Evolutionary conservation across 1,140 invertebrate genomes (phyloP).

Genomic region (Homarus americanus): DNA sequence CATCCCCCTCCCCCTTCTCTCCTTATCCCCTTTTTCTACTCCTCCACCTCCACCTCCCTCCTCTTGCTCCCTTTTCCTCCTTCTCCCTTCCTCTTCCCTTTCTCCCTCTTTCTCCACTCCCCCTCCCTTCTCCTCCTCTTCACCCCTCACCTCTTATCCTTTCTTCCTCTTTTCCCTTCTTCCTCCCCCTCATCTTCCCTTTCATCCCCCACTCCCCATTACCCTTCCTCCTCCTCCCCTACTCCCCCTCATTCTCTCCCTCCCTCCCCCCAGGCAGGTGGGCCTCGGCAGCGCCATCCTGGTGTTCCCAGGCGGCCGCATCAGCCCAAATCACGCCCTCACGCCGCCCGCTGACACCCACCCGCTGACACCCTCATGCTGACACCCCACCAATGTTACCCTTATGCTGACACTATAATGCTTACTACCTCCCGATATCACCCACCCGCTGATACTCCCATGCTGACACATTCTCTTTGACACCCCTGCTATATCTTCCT

Average conservation of each 20-base stretch:
- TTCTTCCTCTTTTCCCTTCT: not conserved
- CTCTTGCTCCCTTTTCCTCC: not conserved
- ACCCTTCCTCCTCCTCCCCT: not conserved
- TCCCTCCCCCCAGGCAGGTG: not conserved
- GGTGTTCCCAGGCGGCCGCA: not conserved
- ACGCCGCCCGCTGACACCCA: constrained; percentile 30
- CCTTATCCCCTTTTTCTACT: not conserved
- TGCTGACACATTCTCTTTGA: not conserved
- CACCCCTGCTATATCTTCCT: not conserved
- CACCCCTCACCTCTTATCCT: not conserved
- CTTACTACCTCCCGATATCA: not conserved
- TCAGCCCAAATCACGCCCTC: constrained; percentile 45
- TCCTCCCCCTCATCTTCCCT: not conserved
- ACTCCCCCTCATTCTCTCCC: not conserved
- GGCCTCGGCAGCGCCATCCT: too few species aligned
- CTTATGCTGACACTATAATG: constrained; percentile 2
- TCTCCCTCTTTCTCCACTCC: not conserved
- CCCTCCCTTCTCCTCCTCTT: not conserved
- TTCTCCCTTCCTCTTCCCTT: not conserved
- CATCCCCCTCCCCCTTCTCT: too few species aligned
- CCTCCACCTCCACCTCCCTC: not conserved
- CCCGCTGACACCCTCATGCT: constrained; percentile 16
- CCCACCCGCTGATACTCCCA: not conserved
- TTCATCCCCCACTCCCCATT: not conserved
- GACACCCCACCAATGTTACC: constrained; percentile 20